Conservation (phyloP, 2,888 invertebrate species). For the Eristalinus sepulchralis region DNA sequence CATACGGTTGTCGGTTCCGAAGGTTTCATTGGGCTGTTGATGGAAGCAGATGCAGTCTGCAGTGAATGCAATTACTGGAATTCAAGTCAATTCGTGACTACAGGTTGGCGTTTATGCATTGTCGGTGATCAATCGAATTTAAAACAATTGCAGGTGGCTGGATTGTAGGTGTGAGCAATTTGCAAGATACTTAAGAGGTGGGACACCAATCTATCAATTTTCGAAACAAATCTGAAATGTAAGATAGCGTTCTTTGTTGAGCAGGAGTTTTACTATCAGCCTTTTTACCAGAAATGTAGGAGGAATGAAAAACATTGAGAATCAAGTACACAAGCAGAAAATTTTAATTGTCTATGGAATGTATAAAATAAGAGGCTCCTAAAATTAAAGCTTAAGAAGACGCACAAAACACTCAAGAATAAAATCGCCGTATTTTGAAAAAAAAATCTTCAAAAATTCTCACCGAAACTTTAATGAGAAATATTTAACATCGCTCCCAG, state of each 20-base stretch:
- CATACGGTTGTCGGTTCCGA: not conserved
- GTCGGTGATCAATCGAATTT: not conserved
- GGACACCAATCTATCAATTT: not conserved
- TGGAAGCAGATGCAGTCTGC: not conserved
- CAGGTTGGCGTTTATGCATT: constrained; percentile 15
- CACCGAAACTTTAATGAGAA: too few species aligned
- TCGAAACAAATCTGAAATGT: not conserved
- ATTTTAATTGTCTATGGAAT: too few species aligned
- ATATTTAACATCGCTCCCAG: too few species aligned
- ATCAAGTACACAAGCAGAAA: too few species aligned
- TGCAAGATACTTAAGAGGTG: not conserved
- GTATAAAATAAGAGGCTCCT: too few species aligned
- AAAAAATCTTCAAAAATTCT: too few species aligned
- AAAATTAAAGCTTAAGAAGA: too few species aligned
- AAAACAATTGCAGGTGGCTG: not conserved
- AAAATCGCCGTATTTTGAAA: too few species aligned
- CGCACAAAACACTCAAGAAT: too few species aligned
- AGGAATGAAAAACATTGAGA: too few species aligned
- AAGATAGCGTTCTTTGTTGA: not conserved
- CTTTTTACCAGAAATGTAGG: too few species aligned
- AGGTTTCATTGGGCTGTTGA: not conserved
- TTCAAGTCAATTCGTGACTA: constrained; percentile 44
- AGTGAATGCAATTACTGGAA: constrained; percentile 25
- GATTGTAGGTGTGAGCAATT: not conserved
- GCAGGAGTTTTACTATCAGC: not conserved